These are phyloP conservation scores for Cryptomyrus ogoouensis DNA, from an alignment of 2,113 vertebrate species.

Conservation along the genomic window DNA sequence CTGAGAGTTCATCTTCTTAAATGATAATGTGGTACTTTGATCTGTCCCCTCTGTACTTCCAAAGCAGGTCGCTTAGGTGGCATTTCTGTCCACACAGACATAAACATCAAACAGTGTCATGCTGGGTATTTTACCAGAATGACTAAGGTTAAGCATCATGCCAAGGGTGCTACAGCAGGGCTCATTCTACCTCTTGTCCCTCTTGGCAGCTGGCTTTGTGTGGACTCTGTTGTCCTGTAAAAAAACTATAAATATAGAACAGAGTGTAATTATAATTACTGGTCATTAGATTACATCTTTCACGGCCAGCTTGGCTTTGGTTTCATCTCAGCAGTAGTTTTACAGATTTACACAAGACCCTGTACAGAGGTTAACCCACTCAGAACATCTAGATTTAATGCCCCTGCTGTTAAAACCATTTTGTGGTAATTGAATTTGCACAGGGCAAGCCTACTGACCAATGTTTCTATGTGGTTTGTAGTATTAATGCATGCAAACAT, in stretches of 20 bases:
- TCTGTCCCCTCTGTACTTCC: neutral
- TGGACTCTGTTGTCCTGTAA: neutral
- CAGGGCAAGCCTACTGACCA: neutral
- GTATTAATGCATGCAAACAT: neutral
- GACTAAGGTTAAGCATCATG: neutral
- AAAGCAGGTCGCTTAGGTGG: neutral
- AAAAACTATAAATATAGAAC: neutral
- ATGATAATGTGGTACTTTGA: neutral
- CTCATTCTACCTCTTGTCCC: neutral
- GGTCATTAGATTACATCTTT: neutral
- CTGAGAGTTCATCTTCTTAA: neutral
- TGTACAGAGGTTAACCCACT: neutral
- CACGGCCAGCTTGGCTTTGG: neutral
- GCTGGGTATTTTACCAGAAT: neutral
- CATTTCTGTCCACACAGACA: neutral
- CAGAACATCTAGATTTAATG: slow-evolving; percentile 1
- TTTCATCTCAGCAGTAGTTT: neutral
- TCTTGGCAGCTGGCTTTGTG: neutral
- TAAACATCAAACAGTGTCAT: neutral
- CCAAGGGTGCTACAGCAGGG: neutral
- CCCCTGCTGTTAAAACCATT: neutral
- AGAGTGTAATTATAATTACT: neutral
- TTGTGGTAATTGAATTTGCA: neutral
- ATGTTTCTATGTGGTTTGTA: neutral
- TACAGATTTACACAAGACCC: neutral